Evolutionary conservation across 2,888 invertebrate genomes (phyloP), one percentile per base, ranked within the genome.

Genomic region (Drosophila koepferae): DNA sequence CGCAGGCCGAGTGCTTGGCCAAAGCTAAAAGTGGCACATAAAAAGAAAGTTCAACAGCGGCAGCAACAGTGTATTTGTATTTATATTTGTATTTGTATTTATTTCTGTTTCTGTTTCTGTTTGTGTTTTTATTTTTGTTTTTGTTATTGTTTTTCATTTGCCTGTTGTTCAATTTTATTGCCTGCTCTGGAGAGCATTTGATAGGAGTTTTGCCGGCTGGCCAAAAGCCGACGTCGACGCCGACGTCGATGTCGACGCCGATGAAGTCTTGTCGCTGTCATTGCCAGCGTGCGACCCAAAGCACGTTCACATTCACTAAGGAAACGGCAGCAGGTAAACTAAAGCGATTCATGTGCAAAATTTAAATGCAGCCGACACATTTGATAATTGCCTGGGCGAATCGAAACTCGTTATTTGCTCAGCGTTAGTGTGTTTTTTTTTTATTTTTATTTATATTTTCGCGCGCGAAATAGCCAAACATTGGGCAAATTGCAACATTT

Each of bases 1-100:
- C 9, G 40, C 1, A 23, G 49, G 56, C 81, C 81, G 74, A 85
- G 79, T 82, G 81, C 67, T 76, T 63, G 81, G 56, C 51, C 72
- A 81, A 70, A 61, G 89, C 82, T 79, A 72, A 89, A 86, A 80
- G 74, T 86, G 80, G 74, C 85, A 74, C 81, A 89, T 77, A 77
- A 87, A 86, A 86, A 87, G 86, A 87, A 87, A 87, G 86, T 87
- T 86, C 74, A 41, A 31, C 64, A 64, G 64, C 71, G 69, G 28
- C 48, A 20, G 16, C 28, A 48, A 48, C 54, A 68, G 54, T 70
- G 51, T 65, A 67, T 68, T 18, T 56, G 18, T 34, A 18, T 74
- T 77, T 68, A 65, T 40, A 46, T 65, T 66, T 53, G 48, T 48
- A 23, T 77, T 74, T 68, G 67, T n/a, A 7, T 40, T 41, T 43